Conservation (phyloP, 2,113 vertebrate species). For the Stegastes partitus region DNA sequence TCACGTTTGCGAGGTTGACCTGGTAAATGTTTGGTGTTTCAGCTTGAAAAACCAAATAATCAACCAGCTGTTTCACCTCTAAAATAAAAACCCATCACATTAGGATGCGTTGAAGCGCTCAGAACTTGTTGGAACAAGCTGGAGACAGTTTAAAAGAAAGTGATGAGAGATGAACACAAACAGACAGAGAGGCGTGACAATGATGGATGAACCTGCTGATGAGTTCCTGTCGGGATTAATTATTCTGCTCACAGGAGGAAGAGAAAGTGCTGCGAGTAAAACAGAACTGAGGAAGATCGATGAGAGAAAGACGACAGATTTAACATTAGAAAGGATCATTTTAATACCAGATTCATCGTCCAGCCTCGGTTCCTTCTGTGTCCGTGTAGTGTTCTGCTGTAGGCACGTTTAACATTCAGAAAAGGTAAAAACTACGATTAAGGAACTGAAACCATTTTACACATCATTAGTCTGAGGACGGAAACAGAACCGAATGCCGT, state of each 20-base stretch:
- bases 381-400: too few species aligned
- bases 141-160: too few species aligned
- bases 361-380: too few species aligned
- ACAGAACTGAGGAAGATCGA: not conserved
- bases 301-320: constrained; percentile 21
- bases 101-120: not conserved
- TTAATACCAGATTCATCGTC: too few species aligned
- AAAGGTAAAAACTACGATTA: too few species aligned
- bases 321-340: constrained; percentile 21
- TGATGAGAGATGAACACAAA: not conserved
- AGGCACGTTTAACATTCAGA: too few species aligned
- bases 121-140: not conserved
- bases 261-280: not conserved
- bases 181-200: not conserved
- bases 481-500: too few species aligned
- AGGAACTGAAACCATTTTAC: too few species aligned
- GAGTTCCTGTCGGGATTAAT: constrained; percentile 32
- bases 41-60: not conserved
- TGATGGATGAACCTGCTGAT: constrained; percentile 33
- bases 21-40: too few species aligned
- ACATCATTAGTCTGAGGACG: too few species aligned
- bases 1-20: too few species aligned
- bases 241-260: constrained; percentile 11
- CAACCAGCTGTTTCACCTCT: not conserved
- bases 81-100: not conserved